phyloP scores from a whole-genome alignment of 2,113 vertebrate genomes.

The Cryptoleucopteryx plumbea region DNA sequence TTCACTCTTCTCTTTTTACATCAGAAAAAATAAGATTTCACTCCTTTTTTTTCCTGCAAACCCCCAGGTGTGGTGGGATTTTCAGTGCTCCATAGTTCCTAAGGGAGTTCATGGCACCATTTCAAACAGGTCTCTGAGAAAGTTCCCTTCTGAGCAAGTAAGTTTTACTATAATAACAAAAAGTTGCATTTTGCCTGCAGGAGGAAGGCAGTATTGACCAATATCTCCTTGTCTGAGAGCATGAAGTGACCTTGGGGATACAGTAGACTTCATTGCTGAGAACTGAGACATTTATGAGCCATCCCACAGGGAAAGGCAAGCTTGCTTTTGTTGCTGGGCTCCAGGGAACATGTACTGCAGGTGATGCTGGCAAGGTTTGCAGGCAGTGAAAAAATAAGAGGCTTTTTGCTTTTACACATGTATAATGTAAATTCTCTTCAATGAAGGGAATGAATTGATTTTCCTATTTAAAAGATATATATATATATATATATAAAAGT shows the following conservation, averaged over 20 bases:
- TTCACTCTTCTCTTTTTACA: not conserved
- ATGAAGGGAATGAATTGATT: accelerated
- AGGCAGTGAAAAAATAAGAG: not conserved
- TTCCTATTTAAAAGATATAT: not conserved
- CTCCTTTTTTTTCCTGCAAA: not conserved
- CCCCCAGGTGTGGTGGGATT: not conserved
- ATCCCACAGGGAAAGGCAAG: not conserved
- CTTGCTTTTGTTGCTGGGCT: not conserved
- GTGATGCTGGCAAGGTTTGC: not conserved
- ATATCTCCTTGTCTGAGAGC: not conserved
- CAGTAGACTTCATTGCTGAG: not conserved
- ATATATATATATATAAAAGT: too few species aligned
- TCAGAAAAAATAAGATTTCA: not conserved
- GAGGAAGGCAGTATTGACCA: not conserved
- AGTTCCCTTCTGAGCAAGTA: not conserved
- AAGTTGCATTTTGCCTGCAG: not conserved
- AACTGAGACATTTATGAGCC: not conserved
- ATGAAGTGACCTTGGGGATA: not conserved
- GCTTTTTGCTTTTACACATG: not conserved
- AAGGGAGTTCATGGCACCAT: not conserved
- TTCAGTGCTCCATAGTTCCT: not conserved
- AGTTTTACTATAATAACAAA: not conserved
- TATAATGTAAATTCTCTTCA: not conserved
- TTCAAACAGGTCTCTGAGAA: not conserved
- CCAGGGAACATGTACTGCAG: accelerated